Evolutionary conservation across 2,888 invertebrate species (phyloP).

Genomic region (Tachina lurida): DNA sequence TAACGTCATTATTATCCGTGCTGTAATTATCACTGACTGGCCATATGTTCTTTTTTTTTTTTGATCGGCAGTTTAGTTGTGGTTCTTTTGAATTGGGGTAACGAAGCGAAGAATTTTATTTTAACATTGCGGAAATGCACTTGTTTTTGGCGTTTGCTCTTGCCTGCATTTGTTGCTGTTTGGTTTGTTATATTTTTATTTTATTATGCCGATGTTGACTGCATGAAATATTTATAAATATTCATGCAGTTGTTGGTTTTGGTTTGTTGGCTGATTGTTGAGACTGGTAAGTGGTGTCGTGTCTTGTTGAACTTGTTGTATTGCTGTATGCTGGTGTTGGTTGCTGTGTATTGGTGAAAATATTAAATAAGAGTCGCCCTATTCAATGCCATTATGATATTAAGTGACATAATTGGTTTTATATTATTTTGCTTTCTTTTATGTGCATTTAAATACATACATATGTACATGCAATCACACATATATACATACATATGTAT

Average conservation of each 20-base stretch:
- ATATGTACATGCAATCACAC: no score
- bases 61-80: slow-evolving; percentile 5
- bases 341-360: slow-evolving; percentile 8
- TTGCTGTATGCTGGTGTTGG: slow-evolving; percentile 23
- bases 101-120: slow-evolving; percentile 66
- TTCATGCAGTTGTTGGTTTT: slow-evolving; percentile 43
- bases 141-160: slow-evolving; percentile 55
- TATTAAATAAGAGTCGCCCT: slow-evolving; percentile 46
- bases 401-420: slow-evolving; percentile 62
- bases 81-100: slow-evolving; percentile 59
- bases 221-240: slow-evolving; percentile 50
- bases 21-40: slow-evolving; percentile 47
- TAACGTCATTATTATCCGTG: slow-evolving; percentile 30
- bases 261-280: slow-evolving; percentile 25
- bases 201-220: slow-evolving; percentile 35
- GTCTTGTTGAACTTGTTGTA: slow-evolving; percentile 38
- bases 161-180: not conserved
- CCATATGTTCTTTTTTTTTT: slow-evolving; percentile 36
- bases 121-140: slow-evolving; percentile 67
- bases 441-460: not conserved
- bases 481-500: not conserved
- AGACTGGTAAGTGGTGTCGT: not conserved
- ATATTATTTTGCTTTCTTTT: slow-evolving; percentile 40
- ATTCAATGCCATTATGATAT: slow-evolving; percentile 61
- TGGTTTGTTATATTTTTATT: slow-evolving; percentile 5